phyloP scores from a whole-genome alignment of 2,888 invertebrate genomes.

The Gandaritis pyraliata region DNA sequence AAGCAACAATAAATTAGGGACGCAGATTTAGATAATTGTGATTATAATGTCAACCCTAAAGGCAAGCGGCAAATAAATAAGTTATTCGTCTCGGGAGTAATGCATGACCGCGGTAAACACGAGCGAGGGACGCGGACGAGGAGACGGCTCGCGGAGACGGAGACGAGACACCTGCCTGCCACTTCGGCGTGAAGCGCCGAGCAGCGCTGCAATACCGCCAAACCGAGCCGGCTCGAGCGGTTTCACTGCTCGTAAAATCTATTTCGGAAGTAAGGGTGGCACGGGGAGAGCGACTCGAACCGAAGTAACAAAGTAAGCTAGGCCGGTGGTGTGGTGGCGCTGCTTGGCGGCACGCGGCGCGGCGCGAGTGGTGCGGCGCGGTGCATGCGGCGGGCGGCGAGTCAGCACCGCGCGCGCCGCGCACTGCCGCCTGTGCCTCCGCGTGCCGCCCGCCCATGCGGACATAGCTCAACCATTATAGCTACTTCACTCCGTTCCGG shows the following conservation, averaged over 20 bases:
- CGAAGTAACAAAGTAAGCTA: constrained; percentile 3
- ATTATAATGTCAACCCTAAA: constrained; percentile 21
- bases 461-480: constrained; percentile 10
- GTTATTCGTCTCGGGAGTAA: constrained; percentile 17
- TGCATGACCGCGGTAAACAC: constrained; percentile 21
- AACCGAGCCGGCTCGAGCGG: constrained; percentile 18
- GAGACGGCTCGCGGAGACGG: constrained; percentile 27
- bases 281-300: constrained; percentile 19
- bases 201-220: constrained; percentile 27
- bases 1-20: not conserved
- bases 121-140: constrained; percentile 11
- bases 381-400: constrained; percentile 54
- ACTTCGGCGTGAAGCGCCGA: constrained; percentile 6
- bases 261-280: constrained; percentile 41
- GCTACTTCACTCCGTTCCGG: too few species aligned
- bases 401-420: constrained; percentile 72
- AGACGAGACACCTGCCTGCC: constrained; percentile 21
- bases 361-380: constrained; percentile 16
- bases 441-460: constrained; percentile 32
- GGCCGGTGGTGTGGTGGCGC: constrained; percentile 25
- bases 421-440: constrained; percentile 59
- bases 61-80: constrained; percentile 15
- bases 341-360: constrained; percentile 9
- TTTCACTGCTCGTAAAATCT: constrained; percentile 45
- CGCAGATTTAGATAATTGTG: constrained; percentile 4